phyloP scores from a whole-genome alignment of 2,888 invertebrate genomes.

The Bombylius discolor region DNA sequence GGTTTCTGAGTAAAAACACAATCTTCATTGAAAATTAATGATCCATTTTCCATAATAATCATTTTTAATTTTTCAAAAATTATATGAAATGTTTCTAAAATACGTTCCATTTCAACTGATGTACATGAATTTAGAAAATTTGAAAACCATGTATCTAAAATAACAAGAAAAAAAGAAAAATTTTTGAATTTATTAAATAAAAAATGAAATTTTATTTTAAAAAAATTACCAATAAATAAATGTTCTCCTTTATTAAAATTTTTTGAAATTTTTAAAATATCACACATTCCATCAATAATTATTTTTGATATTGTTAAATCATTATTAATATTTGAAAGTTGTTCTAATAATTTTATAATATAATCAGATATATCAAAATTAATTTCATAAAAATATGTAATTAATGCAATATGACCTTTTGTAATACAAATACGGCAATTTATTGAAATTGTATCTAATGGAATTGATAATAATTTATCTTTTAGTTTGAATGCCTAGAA shows the following conservation, averaged over 20 bases:
- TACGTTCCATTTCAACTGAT: slow-evolving; percentile 29
- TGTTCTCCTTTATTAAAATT: slow-evolving; percentile 28
- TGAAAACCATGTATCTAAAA: slow-evolving; percentile 28
- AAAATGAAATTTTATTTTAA: not conserved
- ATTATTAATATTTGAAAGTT: slow-evolving; percentile 23
- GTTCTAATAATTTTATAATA: slow-evolving; percentile 26
- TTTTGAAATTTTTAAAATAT: slow-evolving; percentile 25
- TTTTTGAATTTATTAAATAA: not conserved
- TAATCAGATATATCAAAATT: slow-evolving; percentile 28
- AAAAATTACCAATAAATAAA: slow-evolving; percentile 20
- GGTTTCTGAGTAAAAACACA: not conserved
- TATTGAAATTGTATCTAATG: slow-evolving; percentile 28
- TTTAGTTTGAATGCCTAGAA: slow-evolving; percentile 28
- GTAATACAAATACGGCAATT: slow-evolving; percentile 27
- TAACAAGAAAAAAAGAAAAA: not conserved
- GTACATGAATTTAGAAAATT: slow-evolving; percentile 27
- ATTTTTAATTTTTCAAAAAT: slow-evolving; percentile 22
- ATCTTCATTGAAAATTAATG: too few species aligned
- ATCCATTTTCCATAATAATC: not conserved
- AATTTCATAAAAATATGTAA: slow-evolving; percentile 31
- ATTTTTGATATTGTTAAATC: slow-evolving; percentile 26
- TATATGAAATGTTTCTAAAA: slow-evolving; percentile 27
- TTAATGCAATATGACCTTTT: slow-evolving; percentile 33
- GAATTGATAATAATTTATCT: slow-evolving; percentile 29
- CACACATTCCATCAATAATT: slow-evolving; percentile 23